A percentile compares a stretch with the other conserved stretches of the same genome.
These are phyloP conservation scores for Cordilura impudica DNA, from an alignment of 2,888 invertebrate species.

Conservation along the genomic window DNA sequence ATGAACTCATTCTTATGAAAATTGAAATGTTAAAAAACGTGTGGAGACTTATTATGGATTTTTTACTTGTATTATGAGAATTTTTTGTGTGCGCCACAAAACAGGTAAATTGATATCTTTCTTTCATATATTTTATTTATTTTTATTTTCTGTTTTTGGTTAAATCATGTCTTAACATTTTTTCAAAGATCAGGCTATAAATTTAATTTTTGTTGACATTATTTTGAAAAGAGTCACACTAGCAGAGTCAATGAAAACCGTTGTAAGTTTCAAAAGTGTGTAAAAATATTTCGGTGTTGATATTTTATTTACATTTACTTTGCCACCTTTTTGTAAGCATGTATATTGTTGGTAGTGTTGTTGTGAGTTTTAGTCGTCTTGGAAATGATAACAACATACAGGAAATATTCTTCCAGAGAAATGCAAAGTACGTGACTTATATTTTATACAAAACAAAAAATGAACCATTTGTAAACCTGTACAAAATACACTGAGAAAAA, in stretches of 20 bases:
- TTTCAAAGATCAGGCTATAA: slow-evolving; percentile 49
- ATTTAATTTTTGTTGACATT: slow-evolving; percentile 36
- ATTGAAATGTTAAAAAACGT: slow-evolving; percentile 62
- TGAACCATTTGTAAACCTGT: slow-evolving; percentile 39
- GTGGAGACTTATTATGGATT: slow-evolving; percentile 50
- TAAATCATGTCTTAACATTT: slow-evolving; percentile 37
- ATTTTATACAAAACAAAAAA: slow-evolving; percentile 34
- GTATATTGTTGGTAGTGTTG: slow-evolving; percentile 24
- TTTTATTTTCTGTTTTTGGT: slow-evolving; percentile 10
- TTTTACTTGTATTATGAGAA: slow-evolving; percentile 15
- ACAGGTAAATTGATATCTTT: slow-evolving; percentile 41
- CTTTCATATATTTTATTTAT: slow-evolving; percentile 20
- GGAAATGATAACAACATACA: slow-evolving; percentile 52
- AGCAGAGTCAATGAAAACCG: slow-evolving; percentile 16
- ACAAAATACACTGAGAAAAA: background rate
- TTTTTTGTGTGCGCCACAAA: slow-evolving; percentile 7
- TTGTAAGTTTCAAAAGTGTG: slow-evolving; percentile 7
- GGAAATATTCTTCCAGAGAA: slow-evolving; percentile 49
- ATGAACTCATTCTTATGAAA: slow-evolving; percentile 44
- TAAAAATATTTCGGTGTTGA: background rate
- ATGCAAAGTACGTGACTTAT: slow-evolving; percentile 54
- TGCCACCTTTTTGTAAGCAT: slow-evolving; percentile 44
- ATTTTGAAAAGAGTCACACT: slow-evolving; percentile 22
- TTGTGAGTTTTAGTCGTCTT: slow-evolving; percentile 31
- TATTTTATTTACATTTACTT: slow-evolving; percentile 42